Evolutionary conservation across 2,797 vertebrate genomes (phyloP).

Genomic region (Coreius guichenoti): DNA sequence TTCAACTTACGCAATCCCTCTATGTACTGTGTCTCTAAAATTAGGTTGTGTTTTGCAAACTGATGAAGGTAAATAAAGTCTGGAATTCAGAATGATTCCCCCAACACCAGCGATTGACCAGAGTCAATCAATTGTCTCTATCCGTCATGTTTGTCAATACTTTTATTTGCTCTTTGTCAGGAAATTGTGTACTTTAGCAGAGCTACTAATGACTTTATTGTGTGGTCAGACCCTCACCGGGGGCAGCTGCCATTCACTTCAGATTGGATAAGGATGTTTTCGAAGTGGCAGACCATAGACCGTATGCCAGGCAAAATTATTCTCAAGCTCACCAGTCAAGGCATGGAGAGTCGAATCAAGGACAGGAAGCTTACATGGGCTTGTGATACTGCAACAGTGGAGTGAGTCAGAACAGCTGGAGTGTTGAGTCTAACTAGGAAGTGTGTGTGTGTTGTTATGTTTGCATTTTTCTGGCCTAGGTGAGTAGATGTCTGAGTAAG

Average conservation of each 20-base stretch:
- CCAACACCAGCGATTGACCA: background rate
- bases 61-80: slow-evolving; percentile 28
- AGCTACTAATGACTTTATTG: slow-evolving; percentile 62
- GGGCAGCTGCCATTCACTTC: slow-evolving; percentile 43
- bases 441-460: slow-evolving; percentile 40
- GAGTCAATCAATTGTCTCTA: slow-evolving; percentile 53
- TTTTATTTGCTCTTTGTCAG: slow-evolving; percentile 58
- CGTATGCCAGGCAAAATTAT: slow-evolving; percentile 48
- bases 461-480: slow-evolving; percentile 44
- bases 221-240: slow-evolving; percentile 39
- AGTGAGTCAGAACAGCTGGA: slow-evolving; percentile 33
- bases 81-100: slow-evolving; percentile 33
- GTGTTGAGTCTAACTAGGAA: slow-evolving; percentile 45
- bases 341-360: slow-evolving; percentile 53
- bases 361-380: slow-evolving; percentile 50
- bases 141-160: slow-evolving; percentile 50
- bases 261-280: slow-evolving; percentile 44
- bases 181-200: slow-evolving; percentile 47
- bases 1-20: background rate
- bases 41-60: slow-evolving; percentile 16
- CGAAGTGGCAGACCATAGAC: slow-evolving; percentile 40
- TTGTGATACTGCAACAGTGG: slow-evolving; percentile 37
- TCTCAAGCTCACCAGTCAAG: slow-evolving; percentile 48
- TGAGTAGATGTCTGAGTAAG: slow-evolving; percentile 46
- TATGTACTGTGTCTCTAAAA: background rate